phyloP scores from a whole-genome alignment of 1,140 invertebrate species.

The Lerema accius region DNA sequence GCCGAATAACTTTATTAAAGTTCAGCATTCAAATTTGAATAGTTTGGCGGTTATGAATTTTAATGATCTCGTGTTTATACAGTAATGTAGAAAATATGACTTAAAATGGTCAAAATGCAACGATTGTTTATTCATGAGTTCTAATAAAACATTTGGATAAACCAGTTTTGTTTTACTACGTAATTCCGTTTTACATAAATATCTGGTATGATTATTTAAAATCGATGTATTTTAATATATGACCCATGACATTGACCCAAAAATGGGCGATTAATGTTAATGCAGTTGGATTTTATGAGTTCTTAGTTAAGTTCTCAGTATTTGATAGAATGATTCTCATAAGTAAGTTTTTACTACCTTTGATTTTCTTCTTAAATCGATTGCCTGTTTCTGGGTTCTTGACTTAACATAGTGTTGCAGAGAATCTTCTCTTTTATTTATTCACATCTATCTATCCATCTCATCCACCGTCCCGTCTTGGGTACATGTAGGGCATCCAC shows the following conservation, averaged over 20 bases:
- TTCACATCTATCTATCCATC: no score
- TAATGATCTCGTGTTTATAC: conserved; percentile 3
- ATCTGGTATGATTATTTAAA: conserved; percentile 4
- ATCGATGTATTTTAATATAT: neutral
- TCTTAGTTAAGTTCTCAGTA: neutral
- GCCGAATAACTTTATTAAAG: conserved; percentile 19
- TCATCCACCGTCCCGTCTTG: no score
- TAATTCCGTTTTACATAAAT: conserved; percentile 17
- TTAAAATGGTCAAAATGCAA: conserved; percentile 6
- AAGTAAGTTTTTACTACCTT: no score
- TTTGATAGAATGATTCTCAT: no score
- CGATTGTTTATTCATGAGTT: conserved; percentile 19
- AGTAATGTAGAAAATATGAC: conserved; percentile 14
- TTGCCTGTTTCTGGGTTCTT: no score
- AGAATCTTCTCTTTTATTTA: no score
- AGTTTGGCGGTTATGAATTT: conserved; percentile 13
- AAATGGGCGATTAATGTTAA: neutral
- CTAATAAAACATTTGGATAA: conserved; percentile 13
- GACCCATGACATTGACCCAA: neutral
- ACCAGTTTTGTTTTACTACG: conserved; percentile 12
- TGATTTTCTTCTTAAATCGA: no score
- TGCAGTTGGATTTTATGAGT: neutral
- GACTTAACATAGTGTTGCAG: no score
- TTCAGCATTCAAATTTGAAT: conserved; percentile 7
- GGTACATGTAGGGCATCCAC: no score